phyloP scores from a whole-genome alignment of 2,113 vertebrate species.

The Piaya cayana region DNA sequence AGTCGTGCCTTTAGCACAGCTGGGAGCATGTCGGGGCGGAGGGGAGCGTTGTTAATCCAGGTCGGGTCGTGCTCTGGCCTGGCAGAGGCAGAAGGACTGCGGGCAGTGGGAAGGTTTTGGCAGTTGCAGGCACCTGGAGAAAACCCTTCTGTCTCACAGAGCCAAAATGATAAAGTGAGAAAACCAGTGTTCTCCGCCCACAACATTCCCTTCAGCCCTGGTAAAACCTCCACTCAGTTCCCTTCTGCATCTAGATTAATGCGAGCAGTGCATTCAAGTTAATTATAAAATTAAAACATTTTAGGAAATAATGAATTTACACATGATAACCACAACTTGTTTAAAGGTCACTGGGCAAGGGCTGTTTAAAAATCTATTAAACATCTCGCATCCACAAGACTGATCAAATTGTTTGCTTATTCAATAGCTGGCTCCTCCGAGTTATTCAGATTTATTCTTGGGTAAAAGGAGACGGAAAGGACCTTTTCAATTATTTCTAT shows the following conservation, averaged over 20 bases:
- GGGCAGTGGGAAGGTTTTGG: background rate
- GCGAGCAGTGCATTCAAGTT: background rate
- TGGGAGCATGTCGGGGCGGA: background rate
- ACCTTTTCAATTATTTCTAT: background rate
- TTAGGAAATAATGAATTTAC: slow-evolving; percentile 51
- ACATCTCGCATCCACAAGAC: background rate
- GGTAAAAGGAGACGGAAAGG: background rate
- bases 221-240: background rate
- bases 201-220: fast-evolving
- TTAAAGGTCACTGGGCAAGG: slow-evolving; percentile 10
- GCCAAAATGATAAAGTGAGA: background rate
- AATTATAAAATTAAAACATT: slow-evolving; percentile 44
- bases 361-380: slow-evolving; percentile 18
- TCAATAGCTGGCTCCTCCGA: fast-evolving
- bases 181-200: fast-evolving
- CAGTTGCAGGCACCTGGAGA: background rate
- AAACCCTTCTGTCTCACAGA: background rate
- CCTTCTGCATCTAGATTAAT: background rate
- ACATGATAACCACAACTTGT: background rate
- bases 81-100: no score
- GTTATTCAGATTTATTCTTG: background rate
- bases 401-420: background rate
- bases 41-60: background rate
- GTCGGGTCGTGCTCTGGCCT: fast-evolving
- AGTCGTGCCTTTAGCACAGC: background rate